Base-by-base conservation (phyloP, 30 jellyfish, hydroid and myxozoan genomes). In the Chironex yamaguchii region DNA sequence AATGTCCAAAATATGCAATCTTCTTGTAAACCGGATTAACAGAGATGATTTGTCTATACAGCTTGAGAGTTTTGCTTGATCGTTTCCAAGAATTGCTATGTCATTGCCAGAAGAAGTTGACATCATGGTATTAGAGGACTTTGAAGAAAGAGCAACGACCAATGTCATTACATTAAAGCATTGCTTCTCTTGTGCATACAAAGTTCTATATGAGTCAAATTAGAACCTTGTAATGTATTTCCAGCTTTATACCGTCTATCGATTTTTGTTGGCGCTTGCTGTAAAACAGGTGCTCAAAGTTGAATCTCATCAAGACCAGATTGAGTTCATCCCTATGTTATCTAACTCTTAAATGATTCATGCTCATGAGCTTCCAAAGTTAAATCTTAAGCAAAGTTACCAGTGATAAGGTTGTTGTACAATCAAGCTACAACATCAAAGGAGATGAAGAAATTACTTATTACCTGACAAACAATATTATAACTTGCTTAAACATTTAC, bases 51-150 rank as follows among this genome's bases (percentile, higher is more conserved):
- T 76, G 89, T 3, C 36, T 6, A 29, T 3, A 6, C 89, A 76
- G 28, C 90, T 79, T 22, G 83, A 79, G 72, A 12, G 25, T 26
- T 79, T 79, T 36, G 34, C 33, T 17, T 6, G 17, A 6, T 42
- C 58, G 58, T 42, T 42, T 27, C 89, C 65, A 76, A 76, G 89
- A 76, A 81, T 76, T 74, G 74, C 34, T 29, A 66, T 29, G 79
- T 66, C 79, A 29, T 62, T 66, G 27, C 29, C 79, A 14, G 79
- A 66, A 29, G 62, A 66, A 29, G 24, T 66, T 66, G 79, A 66
- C 24, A 66, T 33, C 32, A 66, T 62, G 14, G 32, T 21, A 33
- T n/a, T 66, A 13, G 13, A 4, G 11, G 79, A 31, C 51, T 3
- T 13, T 70, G 79, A 34, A 24, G 84, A 70, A 29, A 35, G 84